phyloP scores from a whole-genome alignment of 2,888 invertebrate genomes.

The Phaedon cochleariae region DNA sequence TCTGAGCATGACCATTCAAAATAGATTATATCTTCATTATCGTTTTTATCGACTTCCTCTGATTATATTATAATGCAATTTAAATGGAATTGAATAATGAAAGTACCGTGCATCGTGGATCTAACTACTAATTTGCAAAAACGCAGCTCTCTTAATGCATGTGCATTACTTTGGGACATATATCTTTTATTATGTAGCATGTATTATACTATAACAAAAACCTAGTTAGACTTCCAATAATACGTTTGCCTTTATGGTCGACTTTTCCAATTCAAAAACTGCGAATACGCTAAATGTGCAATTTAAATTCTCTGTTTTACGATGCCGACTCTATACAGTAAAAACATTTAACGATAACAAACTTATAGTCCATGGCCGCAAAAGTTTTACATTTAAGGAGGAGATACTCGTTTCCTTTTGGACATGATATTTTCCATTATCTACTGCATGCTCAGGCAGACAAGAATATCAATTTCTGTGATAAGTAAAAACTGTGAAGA shows the following conservation, averaged over 20 bases:
- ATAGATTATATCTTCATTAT: background rate
- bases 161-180: background rate
- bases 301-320: background rate
- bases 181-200: background rate
- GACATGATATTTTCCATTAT: background rate
- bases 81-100: background rate
- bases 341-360: background rate
- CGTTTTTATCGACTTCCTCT: background rate
- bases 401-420: background rate
- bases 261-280: background rate
- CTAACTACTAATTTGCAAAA: background rate
- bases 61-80: background rate
- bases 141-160: background rate
- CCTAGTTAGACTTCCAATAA: background rate
- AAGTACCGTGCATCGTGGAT: background rate
- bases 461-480: too few relatives aligned
- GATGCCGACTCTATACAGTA: background rate
- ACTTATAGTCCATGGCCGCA: background rate
- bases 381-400: background rate
- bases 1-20: background rate
- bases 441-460: too few relatives aligned
- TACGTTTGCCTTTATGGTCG: background rate
- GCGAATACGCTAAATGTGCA: background rate
- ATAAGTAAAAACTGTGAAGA: too few relatives aligned
- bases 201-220: background rate